Base-by-base conservation (phyloP, 2,888 invertebrate species). In the Ormyrus thymus region DNA sequence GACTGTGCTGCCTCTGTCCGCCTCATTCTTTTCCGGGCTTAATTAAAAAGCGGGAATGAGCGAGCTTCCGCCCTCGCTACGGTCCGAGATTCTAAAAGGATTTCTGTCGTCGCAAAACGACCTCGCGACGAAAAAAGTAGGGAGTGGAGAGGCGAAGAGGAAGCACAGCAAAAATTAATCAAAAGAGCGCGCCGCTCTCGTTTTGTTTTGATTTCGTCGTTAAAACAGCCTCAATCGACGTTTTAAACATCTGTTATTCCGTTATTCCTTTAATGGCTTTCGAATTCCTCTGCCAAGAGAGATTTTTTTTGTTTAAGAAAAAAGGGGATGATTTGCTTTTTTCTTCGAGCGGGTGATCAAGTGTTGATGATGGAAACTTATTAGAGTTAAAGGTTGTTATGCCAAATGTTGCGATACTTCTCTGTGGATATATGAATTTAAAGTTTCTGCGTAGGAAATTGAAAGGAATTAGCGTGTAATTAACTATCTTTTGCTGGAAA, bases 41-140 rank as follows among this genome's bases (percentile, higher is more conserved):
- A 83, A 84, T 84, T 83, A 82, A 83, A 84, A 83, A 73, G 68
- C 72, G 46, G 78, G n/a, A 80, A 8, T 11, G 58, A n/a, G 29
- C 79, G 73, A 68, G 80, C 81, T 76, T 76, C 73, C 59, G 66
- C 48, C 58, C 65, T n/a, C 59, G 62, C 68, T 53, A 61, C 48
- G 48, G 7, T 59, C 55, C 65, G 68, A 61, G 75, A 68, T 68
- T 75, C 61, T 75, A 68, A 75, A 75, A 68, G 68, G 75, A 68
- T 75, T 74, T 74, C 58, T n/a, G 45, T 4, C 50, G 64, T n/a
- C 59, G 72, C 72, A 62, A n/a, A 13, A 11, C 11, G 62, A 53
- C 72, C 15, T 11, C 51, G 50, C 43, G 43, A 59, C 51, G 70
- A 43, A n/a, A 13, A 75, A 45, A 48, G 56, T 62, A 15, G 71